Evolutionary conservation across 2,888 invertebrate genomes (phyloP), one percentile per base, ranked within the genome.

Genomic region (Cheilosia impressa): DNA sequence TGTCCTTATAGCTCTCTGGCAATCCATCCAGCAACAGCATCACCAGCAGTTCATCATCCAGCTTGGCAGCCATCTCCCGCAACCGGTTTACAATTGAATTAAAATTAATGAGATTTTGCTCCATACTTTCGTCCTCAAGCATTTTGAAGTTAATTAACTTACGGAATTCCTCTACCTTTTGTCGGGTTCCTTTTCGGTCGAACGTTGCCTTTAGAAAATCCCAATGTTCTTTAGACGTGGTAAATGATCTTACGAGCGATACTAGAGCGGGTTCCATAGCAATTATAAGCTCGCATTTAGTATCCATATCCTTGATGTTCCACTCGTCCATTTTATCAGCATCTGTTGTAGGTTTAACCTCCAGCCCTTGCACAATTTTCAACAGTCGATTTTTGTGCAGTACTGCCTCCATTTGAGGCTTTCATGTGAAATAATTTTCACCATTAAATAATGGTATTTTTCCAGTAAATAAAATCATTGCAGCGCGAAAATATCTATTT

Each of bases 31-130:
- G 57, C 9, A 87, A 34, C 34, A 77, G 19, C 7, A 77, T 45
- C 7, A 63, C 73, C 31, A 87, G 38, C 10, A 87, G 19, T n/a
- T 79, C 53, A 2, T 80, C 65, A 60, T 79, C 71, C 7, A 84
- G 10, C 15, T 63, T 62, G 6, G 77, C 75, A 47, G 63, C 75
- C 27, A 79, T 57, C 57, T 80, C 76, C 13, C n/a, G 45, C 43
- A 84, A 17, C 13, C 65, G 63, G 19, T 22, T 22, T 4, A 24
- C 24, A 24, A 24, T 24, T 24, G 24, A 4, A 24, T 24, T 24
- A 24, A 24, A 24, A 24, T 24, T 4, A 24, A 24, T 24, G 24
- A 24, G 24, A 24, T 24, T 5, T 24, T 24, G 24, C 5, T 24
- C 24, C 5, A 24, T 24, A 24, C 0, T 24, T 24, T 24, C 24